These are phyloP conservation scores for Oreochromis niloticus DNA, from an alignment of 2,113 vertebrate species.

Conservation along the genomic window DNA sequence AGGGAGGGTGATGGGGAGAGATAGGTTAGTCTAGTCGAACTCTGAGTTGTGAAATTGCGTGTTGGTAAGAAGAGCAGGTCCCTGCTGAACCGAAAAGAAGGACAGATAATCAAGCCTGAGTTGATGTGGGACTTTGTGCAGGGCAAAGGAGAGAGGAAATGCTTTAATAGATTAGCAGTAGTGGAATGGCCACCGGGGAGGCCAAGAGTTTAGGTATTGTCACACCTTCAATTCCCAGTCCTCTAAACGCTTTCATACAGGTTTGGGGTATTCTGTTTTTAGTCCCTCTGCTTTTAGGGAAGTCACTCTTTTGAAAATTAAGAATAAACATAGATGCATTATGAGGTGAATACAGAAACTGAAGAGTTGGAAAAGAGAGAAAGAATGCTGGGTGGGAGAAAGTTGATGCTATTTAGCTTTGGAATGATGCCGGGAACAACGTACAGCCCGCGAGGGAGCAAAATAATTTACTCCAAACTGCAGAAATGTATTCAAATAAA, in stretches of 20 bases:
- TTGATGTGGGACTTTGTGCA: conserved; percentile 40
- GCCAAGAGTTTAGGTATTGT: conserved; percentile 22
- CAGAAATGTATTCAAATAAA: conserved; percentile 65
- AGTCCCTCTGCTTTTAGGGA: not conserved
- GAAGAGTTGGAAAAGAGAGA: not conserved
- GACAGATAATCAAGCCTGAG: conserved; percentile 60
- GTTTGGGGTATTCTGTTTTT: not conserved
- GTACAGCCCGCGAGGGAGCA: conserved; percentile 16
- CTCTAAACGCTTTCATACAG: not conserved
- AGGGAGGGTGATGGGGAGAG: conserved; percentile 18
- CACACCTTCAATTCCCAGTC: conserved; percentile 27
- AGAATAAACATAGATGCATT: conserved; percentile 7
- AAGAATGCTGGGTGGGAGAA: not conserved
- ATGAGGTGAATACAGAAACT: not conserved
- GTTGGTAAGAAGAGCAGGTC: conserved; percentile 3
- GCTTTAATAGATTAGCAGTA: conserved; percentile 66
- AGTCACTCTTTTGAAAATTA: conserved; percentile 1
- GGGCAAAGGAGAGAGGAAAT: conserved; percentile 53
- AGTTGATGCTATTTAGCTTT: conserved; percentile 33
- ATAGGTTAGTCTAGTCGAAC: conserved; percentile 46
- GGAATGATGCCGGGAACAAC: conserved; percentile 30
- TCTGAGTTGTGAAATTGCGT: conserved; percentile 1
- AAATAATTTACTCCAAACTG: conserved; percentile 59
- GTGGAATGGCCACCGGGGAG: conserved; percentile 42
- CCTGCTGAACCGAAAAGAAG: conserved; percentile 14